These are phyloP conservation scores for Drosophila leonis DNA, from an alignment of 2,888 invertebrate genomes.

Conservation along the genomic window DNA sequence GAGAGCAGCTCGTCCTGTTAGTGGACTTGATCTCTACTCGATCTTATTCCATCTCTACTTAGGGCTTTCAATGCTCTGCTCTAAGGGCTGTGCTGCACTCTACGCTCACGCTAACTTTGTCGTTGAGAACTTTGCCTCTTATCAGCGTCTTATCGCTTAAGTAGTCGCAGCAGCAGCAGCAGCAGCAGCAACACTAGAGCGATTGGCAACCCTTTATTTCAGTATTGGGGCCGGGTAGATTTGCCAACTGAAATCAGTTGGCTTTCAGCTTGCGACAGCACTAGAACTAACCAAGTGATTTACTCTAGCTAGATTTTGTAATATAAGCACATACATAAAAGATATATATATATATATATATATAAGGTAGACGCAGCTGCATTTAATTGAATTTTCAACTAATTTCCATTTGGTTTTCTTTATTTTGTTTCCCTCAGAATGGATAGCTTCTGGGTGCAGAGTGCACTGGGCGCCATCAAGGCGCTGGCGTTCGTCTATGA, in stretches of 20 bases:
- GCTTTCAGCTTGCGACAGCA: constrained; percentile 52
- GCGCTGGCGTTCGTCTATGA: constrained; percentile 94
- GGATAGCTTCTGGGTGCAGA: constrained; percentile 89
- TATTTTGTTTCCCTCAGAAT: constrained; percentile 85
- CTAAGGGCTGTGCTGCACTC: constrained; percentile 8
- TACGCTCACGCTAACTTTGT: constrained; percentile 9
- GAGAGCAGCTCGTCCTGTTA: background rate
- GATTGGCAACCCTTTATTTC: constrained; percentile 57
- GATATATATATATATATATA: no score
- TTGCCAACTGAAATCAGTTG: constrained; percentile 66
- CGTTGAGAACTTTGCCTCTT: constrained; percentile 44
- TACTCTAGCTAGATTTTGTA: constrained; percentile 13
- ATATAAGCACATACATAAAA: background rate
- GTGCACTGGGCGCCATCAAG: constrained; percentile 91
- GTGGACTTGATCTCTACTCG: background rate
- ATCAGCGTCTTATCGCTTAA: constrained; percentile 51
- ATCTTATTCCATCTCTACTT: background rate
- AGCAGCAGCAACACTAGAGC: constrained; percentile 1
- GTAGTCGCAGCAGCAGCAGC: constrained; percentile 41
- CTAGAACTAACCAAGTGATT: constrained; percentile 46
- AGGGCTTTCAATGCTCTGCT: background rate
- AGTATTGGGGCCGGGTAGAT: constrained; percentile 52
- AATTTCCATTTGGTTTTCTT: constrained; percentile 9
- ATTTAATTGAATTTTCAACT: constrained; percentile 21
- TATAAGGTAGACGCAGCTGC: constrained; percentile 4